Base-by-base conservation (phyloP, 92 coral and sea anemone species). In the Zoanthus sansibaricus region DNA sequence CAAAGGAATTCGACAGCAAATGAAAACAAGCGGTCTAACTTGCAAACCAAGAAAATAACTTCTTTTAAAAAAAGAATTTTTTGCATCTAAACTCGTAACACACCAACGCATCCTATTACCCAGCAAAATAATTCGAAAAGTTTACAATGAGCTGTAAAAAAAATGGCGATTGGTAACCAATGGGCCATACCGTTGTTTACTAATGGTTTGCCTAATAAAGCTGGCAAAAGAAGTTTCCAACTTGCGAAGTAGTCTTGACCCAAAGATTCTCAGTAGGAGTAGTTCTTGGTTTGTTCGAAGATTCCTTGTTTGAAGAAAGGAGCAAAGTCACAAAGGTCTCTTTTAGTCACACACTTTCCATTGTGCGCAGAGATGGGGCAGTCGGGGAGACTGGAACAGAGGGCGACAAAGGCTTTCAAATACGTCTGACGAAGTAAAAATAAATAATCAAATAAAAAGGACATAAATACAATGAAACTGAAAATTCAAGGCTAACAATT, bases 261-360 rank as follows among this genome's bases (percentile, higher is more conserved):
- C 20, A 14, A 32, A 17, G 17, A 15, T 25, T 4, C 58, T 90
- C 75, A 92, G 69, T 90, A 84, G n/a, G 98, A 86, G 86, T 95
- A 97, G 76, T 90, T 93, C 76, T 95, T 95, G 7, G 99, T 95
- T 86, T 97, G 99, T 31, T 97, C 99, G 61, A 97, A 97, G 45
- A 97, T 95, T 82, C 99, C 99, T 90, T 97, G 99, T 62, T 97
- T 97, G 79, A 97, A 97, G 90, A 97, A 97, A 12, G 95, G 98
- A 44, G 98, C 95, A 87, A 97, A 97, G 87, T 91, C 96, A 37
- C 98, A 97, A 1, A 97, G 87, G 90, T 97, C 99, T 87, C 99
- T 77, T 83, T 97, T 97, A 66, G 95, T 92, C 69, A 97, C 87
- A 47, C 90, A 86, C 77, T 95, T 91, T n/a, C 97, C 97, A 56